phyloP scores from a whole-genome alignment of 1,140 invertebrate genomes.

The Temnothorax longispinosus region DNA sequence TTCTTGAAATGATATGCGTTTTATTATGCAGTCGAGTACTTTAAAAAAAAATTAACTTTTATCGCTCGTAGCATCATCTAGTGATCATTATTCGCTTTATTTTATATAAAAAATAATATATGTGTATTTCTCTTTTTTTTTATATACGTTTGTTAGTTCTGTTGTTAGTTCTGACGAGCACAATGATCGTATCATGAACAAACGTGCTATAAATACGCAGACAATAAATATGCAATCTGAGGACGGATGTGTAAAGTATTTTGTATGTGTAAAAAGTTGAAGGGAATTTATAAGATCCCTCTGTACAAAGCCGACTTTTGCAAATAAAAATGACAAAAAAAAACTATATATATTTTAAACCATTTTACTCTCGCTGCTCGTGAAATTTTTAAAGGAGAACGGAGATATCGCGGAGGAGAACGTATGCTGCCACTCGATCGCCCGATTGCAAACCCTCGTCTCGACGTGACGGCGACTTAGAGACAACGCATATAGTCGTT shows the following conservation, averaged over 20 bases:
- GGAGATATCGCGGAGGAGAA: background rate
- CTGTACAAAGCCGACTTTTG: slow-evolving; percentile 47
- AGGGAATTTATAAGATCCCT: slow-evolving; percentile 13
- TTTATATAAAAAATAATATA: background rate
- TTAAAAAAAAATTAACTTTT: slow-evolving; percentile 16
- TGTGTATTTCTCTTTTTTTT: background rate
- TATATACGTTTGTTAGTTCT: slow-evolving; percentile 1
- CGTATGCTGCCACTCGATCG: slow-evolving; percentile 40
- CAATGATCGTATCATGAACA: slow-evolving; percentile 12
- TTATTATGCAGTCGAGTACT: background rate
- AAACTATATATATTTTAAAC: slow-evolving; percentile 27
- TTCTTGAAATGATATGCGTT: background rate
- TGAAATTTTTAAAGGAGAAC: slow-evolving; percentile 16
- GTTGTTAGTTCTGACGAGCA: background rate
- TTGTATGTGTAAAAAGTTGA: slow-evolving; percentile 45
- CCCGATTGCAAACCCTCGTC: slow-evolving; percentile 18
- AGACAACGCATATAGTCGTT: background rate
- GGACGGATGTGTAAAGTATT: slow-evolving; percentile 46
- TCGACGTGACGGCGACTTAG: background rate
- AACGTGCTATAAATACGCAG: slow-evolving; percentile 50
- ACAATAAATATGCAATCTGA: slow-evolving; percentile 56
- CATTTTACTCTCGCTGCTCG: slow-evolving; percentile 18
- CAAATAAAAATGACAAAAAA: slow-evolving; percentile 33
- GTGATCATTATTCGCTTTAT: slow-evolving; percentile 26
- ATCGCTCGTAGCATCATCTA: background rate